Percentiles rank a stretch among this genome's conserved stretches.
Conservation (phyloP, 2,113 vertebrate genomes). For the Chamaetylas fuelleborni region DNA sequence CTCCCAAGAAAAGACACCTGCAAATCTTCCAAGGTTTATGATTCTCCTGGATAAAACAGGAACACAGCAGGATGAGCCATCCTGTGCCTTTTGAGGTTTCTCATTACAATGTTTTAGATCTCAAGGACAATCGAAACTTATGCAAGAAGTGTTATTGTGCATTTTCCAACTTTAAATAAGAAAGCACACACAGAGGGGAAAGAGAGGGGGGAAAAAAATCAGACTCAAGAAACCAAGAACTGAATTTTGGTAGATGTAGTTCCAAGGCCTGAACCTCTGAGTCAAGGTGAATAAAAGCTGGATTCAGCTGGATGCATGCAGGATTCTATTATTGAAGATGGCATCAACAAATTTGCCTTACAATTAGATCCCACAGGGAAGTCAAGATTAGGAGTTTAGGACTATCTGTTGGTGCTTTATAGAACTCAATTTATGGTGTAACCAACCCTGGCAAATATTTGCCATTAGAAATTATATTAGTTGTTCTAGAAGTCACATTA, state of each 20-base stretch:
- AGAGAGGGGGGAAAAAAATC: not conserved
- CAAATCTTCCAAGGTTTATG: not conserved
- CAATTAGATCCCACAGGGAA: not conserved
- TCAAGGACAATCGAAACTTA: not conserved
- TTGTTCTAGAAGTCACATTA: not conserved
- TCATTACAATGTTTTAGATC: not conserved
- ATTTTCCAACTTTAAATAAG: not conserved
- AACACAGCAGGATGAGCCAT: not conserved
- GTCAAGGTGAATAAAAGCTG: not conserved
- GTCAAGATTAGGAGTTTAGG: not conserved
- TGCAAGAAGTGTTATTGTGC: not conserved
- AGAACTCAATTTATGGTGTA: not conserved
- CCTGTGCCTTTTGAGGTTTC: not conserved
- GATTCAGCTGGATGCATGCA: not conserved
- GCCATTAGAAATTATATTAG: not conserved
- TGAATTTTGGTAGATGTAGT: not conserved
- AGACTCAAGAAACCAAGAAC: not conserved
- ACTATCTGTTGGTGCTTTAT: not conserved
- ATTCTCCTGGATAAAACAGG: not conserved
- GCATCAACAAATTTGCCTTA: not conserved
- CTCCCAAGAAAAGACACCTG: not conserved
- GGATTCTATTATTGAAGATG: not conserved
- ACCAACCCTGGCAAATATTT: not conserved
- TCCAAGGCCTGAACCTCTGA: not conserved
- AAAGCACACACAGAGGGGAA: accelerated